Percentiles rank a stretch among this genome's conserved stretches.
Conservation (phyloP, 2,888 invertebrate species). For the Himalopsyche anomala region DNA sequence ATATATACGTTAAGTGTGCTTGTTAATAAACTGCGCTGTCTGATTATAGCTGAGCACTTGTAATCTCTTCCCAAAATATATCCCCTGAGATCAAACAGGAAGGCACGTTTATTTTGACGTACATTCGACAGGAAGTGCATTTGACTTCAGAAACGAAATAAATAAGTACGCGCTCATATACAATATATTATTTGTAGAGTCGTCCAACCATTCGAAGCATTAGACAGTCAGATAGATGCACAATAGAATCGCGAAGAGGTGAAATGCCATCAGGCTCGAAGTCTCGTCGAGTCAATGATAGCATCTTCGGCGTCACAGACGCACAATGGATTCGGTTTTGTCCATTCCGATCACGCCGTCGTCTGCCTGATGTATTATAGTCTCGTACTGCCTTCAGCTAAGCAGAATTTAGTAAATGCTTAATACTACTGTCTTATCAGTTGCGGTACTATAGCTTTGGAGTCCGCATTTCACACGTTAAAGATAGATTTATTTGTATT, state of each 20-base stretch:
- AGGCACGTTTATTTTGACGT: neutral
- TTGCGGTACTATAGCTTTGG: too few species aligned
- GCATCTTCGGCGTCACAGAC: slow-evolving; percentile 12
- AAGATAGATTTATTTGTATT: too few species aligned
- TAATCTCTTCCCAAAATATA: neutral
- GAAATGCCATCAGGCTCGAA: slow-evolving; percentile 28
- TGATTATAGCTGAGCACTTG: too few species aligned
- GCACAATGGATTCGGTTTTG: slow-evolving; percentile 14
- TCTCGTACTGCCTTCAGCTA: too few species aligned
- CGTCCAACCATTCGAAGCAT: slow-evolving; percentile 23
- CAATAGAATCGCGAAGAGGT: slow-evolving; percentile 35
- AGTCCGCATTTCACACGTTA: too few species aligned
- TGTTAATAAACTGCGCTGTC: too few species aligned
- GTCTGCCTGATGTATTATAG: neutral
- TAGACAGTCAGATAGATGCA: slow-evolving; percentile 29
- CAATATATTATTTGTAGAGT: neutral
- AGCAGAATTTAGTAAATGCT: too few species aligned
- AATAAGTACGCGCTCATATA: too few species aligned
- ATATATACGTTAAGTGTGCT: too few species aligned
- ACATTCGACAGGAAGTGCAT: neutral
- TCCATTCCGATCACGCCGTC: slow-evolving; percentile 20
- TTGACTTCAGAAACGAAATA: neutral
- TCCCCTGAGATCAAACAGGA: neutral
- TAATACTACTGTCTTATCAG: too few species aligned
- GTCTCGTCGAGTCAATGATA: neutral